phyloP scores from a whole-genome alignment of 64 coral and sea anemone species.

The Pocillopora verrucosa region DNA sequence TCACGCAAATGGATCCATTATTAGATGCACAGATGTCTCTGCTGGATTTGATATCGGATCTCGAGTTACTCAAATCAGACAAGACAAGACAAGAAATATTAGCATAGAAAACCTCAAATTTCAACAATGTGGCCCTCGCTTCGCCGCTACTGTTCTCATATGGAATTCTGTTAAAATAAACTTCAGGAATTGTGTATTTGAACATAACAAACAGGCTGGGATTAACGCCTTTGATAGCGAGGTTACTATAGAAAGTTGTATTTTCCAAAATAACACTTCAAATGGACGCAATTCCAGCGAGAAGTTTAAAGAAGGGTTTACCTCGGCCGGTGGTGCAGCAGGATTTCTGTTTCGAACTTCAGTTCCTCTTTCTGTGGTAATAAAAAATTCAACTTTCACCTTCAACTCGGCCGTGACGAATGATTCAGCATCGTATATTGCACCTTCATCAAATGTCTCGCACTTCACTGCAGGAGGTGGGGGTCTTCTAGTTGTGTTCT shows the following conservation, averaged over 20 bases:
- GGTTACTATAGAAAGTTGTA: slow-evolving; percentile 44
- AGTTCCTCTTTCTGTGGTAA: slow-evolving; percentile 28
- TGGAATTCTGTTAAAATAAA: slow-evolving; percentile 57
- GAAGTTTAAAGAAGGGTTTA: slow-evolving; percentile 8
- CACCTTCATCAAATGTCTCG: slow-evolving; percentile 63
- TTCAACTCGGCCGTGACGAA: slow-evolving; percentile 67
- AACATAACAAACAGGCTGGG: slow-evolving; percentile 65
- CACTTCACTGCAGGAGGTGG: slow-evolving; percentile 57
- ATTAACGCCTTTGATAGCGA: slow-evolving; percentile 79
- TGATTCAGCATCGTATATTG: slow-evolving; percentile 25
- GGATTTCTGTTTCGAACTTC: slow-evolving; percentile 40
- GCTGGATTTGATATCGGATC: slow-evolving; percentile 50
- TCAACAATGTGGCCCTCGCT: slow-evolving; percentile 62
- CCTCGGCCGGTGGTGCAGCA: slow-evolving; percentile 48
- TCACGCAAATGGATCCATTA: neutral
- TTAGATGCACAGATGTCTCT: neutral
- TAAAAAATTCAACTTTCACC: slow-evolving; percentile 50
- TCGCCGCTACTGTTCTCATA: slow-evolving; percentile 58
- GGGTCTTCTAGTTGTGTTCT: slow-evolving; percentile 49
- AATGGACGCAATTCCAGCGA: slow-evolving; percentile 45
- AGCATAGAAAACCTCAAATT: slow-evolving; percentile 49
- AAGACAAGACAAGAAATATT: slow-evolving; percentile 58
- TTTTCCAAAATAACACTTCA: slow-evolving; percentile 72
- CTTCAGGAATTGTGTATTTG: slow-evolving; percentile 55
- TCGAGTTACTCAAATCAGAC: neutral